phyloP scores from a whole-genome alignment of 2,797 vertebrate species.

The Malacoctenus gilli region DNA sequence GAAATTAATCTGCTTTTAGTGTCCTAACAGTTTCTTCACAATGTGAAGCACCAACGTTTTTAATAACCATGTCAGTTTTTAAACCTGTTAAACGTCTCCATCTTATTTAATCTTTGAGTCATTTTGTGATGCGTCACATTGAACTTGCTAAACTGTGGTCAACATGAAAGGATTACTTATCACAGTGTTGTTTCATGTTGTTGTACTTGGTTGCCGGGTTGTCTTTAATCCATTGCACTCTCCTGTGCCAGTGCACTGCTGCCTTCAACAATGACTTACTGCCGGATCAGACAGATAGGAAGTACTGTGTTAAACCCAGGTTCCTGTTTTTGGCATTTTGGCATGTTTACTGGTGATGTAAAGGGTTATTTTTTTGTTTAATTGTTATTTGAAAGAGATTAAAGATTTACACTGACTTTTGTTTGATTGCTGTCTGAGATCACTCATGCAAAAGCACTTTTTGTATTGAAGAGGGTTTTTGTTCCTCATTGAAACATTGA shows the following conservation, averaged over 20 bases:
- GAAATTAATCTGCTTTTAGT: too few relatives aligned
- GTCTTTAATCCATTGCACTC: conserved; percentile 66
- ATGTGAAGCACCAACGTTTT: too few relatives aligned
- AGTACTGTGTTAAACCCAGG: conserved; percentile 70
- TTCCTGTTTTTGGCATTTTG: conserved; percentile 55
- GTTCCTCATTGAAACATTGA: too few relatives aligned
- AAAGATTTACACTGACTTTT: too few relatives aligned
- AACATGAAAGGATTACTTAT: conserved; percentile 21
- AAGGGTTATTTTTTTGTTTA: too few relatives aligned
- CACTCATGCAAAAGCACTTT: too few relatives aligned
- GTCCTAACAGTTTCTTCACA: too few relatives aligned
- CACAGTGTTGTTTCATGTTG: conserved; percentile 40
- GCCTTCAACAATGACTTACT: conserved; percentile 57
- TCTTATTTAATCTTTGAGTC: not conserved
- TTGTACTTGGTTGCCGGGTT: conserved; percentile 47
- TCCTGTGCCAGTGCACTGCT: conserved; percentile 50
- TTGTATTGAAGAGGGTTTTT: too few relatives aligned
- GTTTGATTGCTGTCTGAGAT: too few relatives aligned
- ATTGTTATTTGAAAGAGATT: too few relatives aligned
- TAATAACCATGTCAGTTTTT: not conserved
- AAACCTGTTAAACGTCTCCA: not conserved
- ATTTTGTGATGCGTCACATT: not conserved
- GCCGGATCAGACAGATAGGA: conserved; percentile 67
- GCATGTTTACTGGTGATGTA: conserved; percentile 26
- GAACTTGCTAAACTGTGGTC: not conserved